These are phyloP conservation scores for Lepus oiostolus DNA, from an alignment of 2,797 vertebrate species.

Conservation along the genomic window DNA sequence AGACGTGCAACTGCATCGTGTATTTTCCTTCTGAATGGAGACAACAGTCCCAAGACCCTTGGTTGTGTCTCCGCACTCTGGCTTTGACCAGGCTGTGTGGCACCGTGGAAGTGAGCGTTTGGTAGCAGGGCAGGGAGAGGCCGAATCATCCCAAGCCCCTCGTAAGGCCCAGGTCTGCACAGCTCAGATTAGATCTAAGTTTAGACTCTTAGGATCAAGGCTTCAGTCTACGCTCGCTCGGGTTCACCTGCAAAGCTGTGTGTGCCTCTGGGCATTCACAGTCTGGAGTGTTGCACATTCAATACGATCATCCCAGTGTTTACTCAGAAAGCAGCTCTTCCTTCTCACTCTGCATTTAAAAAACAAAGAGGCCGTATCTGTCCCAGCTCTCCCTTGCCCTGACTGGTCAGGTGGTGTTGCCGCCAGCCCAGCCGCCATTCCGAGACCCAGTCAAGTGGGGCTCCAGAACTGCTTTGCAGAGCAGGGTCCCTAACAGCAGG, in stretches of 20 bases:
- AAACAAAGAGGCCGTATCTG: not conserved
- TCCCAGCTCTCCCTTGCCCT: not conserved
- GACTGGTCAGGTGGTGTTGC: not conserved
- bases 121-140: not conserved
- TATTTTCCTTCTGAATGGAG: not conserved
- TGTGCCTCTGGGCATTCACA: not conserved
- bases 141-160: not conserved
- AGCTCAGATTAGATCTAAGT: not conserved
- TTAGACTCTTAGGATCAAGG: not conserved
- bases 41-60: not conserved
- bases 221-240: not conserved
- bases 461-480: not conserved
- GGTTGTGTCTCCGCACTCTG: not conserved
- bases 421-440: not conserved
- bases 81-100: not conserved
- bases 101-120: not conserved
- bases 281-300: not conserved
- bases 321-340: not conserved
- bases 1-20: rapidly evolving
- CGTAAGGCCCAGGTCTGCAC: not conserved
- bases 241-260: not conserved
- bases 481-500: not conserved
- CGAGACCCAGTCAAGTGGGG: not conserved
- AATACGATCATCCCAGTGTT: not conserved
- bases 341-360: not conserved